phyloP scores from a whole-genome alignment of 2,888 invertebrate genomes.

The Drosophila melanosoma region DNA sequence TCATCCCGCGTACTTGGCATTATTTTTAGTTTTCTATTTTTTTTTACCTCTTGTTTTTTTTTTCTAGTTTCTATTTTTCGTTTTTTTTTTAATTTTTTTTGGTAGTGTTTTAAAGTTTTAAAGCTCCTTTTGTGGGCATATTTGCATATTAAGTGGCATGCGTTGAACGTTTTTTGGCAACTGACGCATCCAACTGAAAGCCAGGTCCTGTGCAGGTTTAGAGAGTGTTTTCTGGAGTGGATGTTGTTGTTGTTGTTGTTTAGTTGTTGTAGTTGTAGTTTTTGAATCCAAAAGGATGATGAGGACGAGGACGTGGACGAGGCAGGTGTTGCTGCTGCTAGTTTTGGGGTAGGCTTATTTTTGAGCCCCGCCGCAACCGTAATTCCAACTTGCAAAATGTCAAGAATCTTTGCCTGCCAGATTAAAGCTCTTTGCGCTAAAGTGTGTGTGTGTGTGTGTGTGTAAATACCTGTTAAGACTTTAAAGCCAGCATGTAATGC shows the following conservation, averaged over 20 bases:
- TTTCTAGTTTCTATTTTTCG: conserved; percentile 51
- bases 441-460: background rate
- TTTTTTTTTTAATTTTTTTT: conserved; percentile 58
- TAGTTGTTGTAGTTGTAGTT: conserved; percentile 8
- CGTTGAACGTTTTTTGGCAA: conserved; percentile 56
- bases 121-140: conserved; percentile 80
- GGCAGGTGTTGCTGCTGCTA: conserved; percentile 69
- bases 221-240: conserved; percentile 13
- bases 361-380: conserved; percentile 59
- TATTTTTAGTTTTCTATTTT: conserved; percentile 68
- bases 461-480: conserved; percentile 46
- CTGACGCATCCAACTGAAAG: conserved; percentile 23
- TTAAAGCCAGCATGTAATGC: conserved; percentile 49
- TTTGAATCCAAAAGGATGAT: conserved; percentile 25
- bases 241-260: background rate
- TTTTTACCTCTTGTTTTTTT: conserved; percentile 58
- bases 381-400: conserved; percentile 63
- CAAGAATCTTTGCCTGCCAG: conserved; percentile 60
- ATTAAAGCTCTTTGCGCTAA: conserved; percentile 43
- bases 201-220: conserved; percentile 1
- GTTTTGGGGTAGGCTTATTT: conserved; percentile 74
- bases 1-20: conserved; percentile 44
- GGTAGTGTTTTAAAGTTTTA: conserved; percentile 76
- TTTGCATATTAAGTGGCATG: conserved; percentile 80
- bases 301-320: background rate